Evolutionary conservation across 2,888 invertebrate species (phyloP), one percentile per base, ranked within the genome.

Genomic region (Orchesella flavescens): DNA sequence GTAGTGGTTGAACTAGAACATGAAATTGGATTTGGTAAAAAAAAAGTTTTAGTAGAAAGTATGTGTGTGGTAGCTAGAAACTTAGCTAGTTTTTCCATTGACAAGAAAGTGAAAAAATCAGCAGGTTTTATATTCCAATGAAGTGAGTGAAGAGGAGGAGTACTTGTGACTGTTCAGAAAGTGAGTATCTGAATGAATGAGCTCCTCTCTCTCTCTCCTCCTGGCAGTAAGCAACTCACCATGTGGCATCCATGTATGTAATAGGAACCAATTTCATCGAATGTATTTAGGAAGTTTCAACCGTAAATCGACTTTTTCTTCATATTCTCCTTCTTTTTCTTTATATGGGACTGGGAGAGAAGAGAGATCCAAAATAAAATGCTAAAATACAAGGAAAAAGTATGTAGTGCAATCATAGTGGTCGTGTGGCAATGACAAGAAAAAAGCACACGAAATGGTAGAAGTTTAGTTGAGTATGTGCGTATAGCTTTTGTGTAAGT

Each of bases 21-120:
- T 79, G 79, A 72, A 79, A 79, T 79, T 79, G 72, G 79, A 79
- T 79, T 79, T 79, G 79, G 65, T 55, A 65, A 79, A 24, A 79
- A 63, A 66, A 66, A 43, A 66, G 43, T 53, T 74, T 61, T 4
- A 43, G 55, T 55, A 21, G 21, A 19, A 55, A 55, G 76, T 5
- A 57, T 49, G 49, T 61, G 49, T 15, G n/a, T 7, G 17, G 46
- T 46, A n/a, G 46, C 44, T 34, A 2, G 34, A 34, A 49, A 63
- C 34, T 24, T 10, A 59, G 19, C 23, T 34, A 34, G 34, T 34
- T 34, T 34, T 34, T 21, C 59, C 59, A n/a, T 59, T 34, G 23
- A 59, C 59, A 63, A 63, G 4, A 34, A 23, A 21, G 24, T 15
- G 49, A 49, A 49, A 68, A 68, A 68, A 9, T 57, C 19, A 44